Percentiles rank a stretch among this genome's conserved stretches.
phyloP scores from a whole-genome alignment of 2,113 vertebrate genomes.

The Pipa parva region DNA sequence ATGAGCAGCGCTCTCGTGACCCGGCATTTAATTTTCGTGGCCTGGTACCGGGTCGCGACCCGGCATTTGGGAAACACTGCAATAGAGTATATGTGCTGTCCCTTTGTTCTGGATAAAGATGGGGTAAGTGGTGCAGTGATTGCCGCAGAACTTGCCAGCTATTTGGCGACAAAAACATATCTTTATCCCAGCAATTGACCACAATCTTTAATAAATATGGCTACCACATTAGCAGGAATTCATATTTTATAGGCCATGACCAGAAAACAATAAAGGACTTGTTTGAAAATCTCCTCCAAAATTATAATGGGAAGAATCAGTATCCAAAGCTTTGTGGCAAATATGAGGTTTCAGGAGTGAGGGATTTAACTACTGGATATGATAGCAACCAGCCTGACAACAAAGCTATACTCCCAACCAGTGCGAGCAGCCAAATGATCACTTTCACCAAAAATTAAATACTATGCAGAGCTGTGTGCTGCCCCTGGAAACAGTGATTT shows the following conservation, averaged over 20 bases:
- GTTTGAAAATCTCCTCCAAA: slow-evolving; percentile 85
- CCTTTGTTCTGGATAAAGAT: slow-evolving; percentile 93
- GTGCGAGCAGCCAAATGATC: slow-evolving; percentile 95
- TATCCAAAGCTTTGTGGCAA: slow-evolving; percentile 82
- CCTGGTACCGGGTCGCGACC: too few relatives aligned
- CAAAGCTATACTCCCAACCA: slow-evolving; percentile 90
- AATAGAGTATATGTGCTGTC: slow-evolving; percentile 97
- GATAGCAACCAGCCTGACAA: slow-evolving; percentile 81
- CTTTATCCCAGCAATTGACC: slow-evolving; percentile 81
- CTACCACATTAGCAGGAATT: slow-evolving; percentile 89
- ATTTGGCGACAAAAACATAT: slow-evolving; percentile 73
- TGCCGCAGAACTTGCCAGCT: slow-evolving; percentile 82
- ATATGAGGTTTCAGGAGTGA: slow-evolving; percentile 75
- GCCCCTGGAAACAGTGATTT: slow-evolving; percentile 91
- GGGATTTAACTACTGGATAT: slow-evolving; percentile 90
- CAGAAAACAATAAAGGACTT: slow-evolving; percentile 73
- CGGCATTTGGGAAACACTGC: too few relatives aligned
- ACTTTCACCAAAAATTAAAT: slow-evolving; percentile 98
- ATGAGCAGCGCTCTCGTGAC: too few relatives aligned
- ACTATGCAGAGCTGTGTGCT: slow-evolving; percentile 89
- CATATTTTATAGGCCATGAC: slow-evolving; percentile 93
- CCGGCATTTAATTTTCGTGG: too few relatives aligned
- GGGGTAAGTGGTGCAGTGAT: slow-evolving; percentile 93
- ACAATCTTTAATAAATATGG: slow-evolving; percentile 90
- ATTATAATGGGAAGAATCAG: slow-evolving; percentile 67